Evolutionary conservation across 2,888 invertebrate species (phyloP).

Genomic region (Seira sanloemensis): DNA sequence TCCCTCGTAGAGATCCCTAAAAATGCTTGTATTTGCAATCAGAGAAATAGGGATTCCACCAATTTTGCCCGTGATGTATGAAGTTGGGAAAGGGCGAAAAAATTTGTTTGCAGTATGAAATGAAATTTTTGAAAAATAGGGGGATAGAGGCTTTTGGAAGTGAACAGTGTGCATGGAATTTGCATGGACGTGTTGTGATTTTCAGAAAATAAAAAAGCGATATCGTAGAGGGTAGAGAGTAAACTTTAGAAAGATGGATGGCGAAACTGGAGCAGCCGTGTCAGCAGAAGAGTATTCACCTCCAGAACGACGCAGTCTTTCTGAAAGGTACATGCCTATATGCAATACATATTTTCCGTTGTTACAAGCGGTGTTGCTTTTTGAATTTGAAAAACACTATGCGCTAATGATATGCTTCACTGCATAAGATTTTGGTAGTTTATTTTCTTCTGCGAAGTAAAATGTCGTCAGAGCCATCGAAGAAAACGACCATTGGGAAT

Average conservation of each 20-base stretch:
- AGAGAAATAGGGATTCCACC: too few species aligned
- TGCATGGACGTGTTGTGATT: neutral
- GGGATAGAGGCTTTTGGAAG: neutral
- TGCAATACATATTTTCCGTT: neutral
- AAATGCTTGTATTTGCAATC: neutral
- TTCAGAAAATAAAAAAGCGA: neutral
- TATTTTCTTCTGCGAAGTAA: neutral
- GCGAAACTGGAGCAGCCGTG: neutral
- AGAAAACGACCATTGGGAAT: neutral
- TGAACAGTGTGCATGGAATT: neutral
- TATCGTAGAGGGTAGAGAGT: neutral
- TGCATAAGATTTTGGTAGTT: neutral
- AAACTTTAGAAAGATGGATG: slow-evolving; percentile 29
- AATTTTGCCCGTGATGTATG: neutral
- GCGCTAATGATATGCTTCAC: too few species aligned
- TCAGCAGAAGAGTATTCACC: slow-evolving; percentile 20
- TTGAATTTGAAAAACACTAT: too few species aligned
- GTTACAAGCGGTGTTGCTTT: too few species aligned
- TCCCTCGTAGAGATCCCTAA: too few species aligned
- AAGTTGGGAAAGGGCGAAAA: neutral
- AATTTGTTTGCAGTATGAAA: neutral
- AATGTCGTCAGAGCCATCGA: neutral
- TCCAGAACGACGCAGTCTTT: slow-evolving; percentile 45
- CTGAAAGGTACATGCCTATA: slow-evolving; percentile 39
- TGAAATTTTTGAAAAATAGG: too few species aligned